These are phyloP conservation scores for Darevskia nairensis DNA, from an alignment of 2,797 vertebrate genomes.

Conservation along the genomic window DNA sequence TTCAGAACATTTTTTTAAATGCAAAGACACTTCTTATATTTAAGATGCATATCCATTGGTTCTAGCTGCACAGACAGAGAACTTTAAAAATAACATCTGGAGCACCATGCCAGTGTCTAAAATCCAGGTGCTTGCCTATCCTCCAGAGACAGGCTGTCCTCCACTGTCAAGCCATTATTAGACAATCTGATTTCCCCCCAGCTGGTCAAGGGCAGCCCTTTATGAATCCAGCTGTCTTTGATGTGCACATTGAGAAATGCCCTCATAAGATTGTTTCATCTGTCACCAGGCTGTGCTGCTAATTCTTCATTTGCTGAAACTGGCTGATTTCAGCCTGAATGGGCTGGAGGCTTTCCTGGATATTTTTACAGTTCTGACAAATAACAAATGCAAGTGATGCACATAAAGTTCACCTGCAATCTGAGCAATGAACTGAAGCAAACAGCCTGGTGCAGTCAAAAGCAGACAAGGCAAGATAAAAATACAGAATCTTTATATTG, in stretches of 20 bases:
- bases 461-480: not conserved
- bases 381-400: not conserved
- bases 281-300: not conserved
- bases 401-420: not conserved
- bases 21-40: not conserved
- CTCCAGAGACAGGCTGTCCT: conserved; percentile 6
- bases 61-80: not conserved
- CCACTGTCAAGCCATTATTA: not conserved
- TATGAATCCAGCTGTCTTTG: conserved; percentile 4
- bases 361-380: not conserved
- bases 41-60: not conserved
- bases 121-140: not conserved
- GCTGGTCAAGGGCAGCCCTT: not conserved
- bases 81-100: not conserved
- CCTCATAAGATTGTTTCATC: not conserved
- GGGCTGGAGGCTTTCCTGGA: not conserved
- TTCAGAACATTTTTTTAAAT: not conserved
- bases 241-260: not conserved
- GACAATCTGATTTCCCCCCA: not conserved
- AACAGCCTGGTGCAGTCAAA: not conserved
- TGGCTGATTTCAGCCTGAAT: conserved; percentile 1
- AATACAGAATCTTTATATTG: not conserved
- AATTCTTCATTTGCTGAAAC: conserved; percentile 21
- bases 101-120: not conserved
- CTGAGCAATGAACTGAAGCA: conserved; percentile 4